These are phyloP conservation scores for Acrobasis suavella DNA, from an alignment of 2,888 invertebrate genomes.

Conservation along the genomic window DNA sequence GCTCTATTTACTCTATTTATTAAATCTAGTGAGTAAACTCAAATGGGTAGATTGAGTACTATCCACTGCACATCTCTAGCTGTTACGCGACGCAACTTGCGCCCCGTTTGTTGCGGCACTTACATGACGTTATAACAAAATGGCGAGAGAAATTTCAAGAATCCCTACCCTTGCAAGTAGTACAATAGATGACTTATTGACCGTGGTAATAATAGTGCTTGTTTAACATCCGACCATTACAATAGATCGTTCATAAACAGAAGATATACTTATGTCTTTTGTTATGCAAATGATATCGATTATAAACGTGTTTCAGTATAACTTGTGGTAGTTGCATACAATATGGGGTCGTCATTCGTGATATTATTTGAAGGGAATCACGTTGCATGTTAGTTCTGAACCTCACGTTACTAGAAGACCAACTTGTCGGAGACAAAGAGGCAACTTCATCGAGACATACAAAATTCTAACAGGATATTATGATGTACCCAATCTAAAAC, in stretches of 20 bases:
- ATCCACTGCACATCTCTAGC: too few species aligned
- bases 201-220: conserved; percentile 20
- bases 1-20: too few species aligned
- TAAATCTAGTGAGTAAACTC: too few species aligned
- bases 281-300: conserved; percentile 11
- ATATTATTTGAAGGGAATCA: background rate
- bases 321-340: background rate
- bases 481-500: too few species aligned
- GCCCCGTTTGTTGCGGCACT: too few species aligned
- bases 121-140: background rate
- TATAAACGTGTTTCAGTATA: background rate
- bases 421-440: too few species aligned
- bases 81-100: too few species aligned
- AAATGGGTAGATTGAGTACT: too few species aligned
- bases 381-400: background rate
- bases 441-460: too few species aligned
- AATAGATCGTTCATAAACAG: conserved; percentile 14
- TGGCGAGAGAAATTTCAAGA: background rate
- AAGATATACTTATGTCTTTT: background rate
- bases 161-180: conserved; percentile 10
- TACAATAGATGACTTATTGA: conserved; percentile 23
- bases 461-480: too few species aligned
- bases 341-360: background rate
- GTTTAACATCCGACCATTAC: conserved; percentile 19
- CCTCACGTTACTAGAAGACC: too few species aligned